Evolutionary conservation across 2,113 vertebrate species (phyloP), one percentile per base, ranked within the genome.

Genomic region (Hippocampus barbouri): DNA sequence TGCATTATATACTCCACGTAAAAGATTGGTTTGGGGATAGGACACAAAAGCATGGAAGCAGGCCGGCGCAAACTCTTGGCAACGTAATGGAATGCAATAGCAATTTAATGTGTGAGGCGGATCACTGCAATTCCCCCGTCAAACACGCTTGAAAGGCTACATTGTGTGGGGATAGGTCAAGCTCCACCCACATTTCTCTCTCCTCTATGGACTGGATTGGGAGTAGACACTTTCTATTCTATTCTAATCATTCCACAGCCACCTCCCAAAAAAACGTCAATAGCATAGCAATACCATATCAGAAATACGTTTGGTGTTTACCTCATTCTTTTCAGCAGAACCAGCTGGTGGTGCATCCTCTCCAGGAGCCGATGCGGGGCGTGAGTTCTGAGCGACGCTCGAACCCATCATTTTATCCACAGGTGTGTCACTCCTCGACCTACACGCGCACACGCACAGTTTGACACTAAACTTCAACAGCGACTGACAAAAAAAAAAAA

Each of bases 261-360:
- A 38, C 34, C 34, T 6, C 7, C 5, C 34, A 6, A 38, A 38
- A 38, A 38, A 38, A 47, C 45, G 8, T 12, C 14, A 47, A 47
- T 16, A 16, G 14, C 20, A 9, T 25, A 18, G 27, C 25, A 49
- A 38, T 49, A 21, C 9, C 16, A 14, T 5, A 18, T 45, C 4
- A 51, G 20, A 23, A 10, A 2, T 16, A 68, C 21, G 53, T 68
- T 45, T 43, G 34, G n/a, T 21, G 11, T 14, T 76, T 91, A 98
- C 97, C 96, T 99, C 97, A 60, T 96, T 97, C 89, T 91, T 96
- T 41, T 98, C 96, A 76, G 86, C 85, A 69, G 94, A 88, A 15
- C 62, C 88, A 6, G 68, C 59, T 10, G 78, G 10, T 1, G 89
- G 84, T 8, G 94, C 85, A n/a, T 95, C 95, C 80, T 84, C 92